Evolutionary conservation across 1,140 invertebrate species (phyloP).

Genomic region (Drosophila obscura): DNA sequence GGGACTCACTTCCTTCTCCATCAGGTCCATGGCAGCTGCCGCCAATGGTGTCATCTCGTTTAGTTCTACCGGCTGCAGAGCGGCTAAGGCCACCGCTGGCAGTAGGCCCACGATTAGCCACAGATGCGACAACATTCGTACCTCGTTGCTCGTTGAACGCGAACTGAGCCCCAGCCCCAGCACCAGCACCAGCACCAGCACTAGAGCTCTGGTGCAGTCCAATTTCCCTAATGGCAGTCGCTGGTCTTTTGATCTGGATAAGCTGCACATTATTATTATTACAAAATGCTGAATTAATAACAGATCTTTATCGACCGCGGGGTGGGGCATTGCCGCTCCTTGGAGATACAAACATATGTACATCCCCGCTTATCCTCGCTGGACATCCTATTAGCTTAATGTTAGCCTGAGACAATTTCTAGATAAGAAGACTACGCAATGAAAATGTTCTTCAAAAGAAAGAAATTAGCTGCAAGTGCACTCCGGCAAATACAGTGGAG

Average conservation of each 20-base stretch:
- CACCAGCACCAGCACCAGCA: no score
- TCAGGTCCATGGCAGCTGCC: conserved; percentile 34
- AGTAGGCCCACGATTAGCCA: conserved; percentile 12
- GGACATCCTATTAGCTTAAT: conserved; percentile 23
- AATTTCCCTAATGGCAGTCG: conserved; percentile 22
- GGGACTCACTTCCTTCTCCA: conserved; percentile 38
- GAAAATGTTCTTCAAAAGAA: no score
- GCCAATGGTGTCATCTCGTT: conserved; percentile 8
- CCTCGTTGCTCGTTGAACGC: neutral
- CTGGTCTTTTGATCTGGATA: neutral
- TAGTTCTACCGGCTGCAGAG: conserved; percentile 9
- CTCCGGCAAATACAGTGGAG: no score
- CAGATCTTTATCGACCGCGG: no score
- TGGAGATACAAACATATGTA: no score
- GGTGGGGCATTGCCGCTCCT: no score
- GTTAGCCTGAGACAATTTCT: neutral
- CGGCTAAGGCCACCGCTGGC: conserved; percentile 5
- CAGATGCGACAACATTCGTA: conserved; percentile 15
- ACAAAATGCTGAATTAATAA: neutral
- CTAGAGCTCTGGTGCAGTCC: neutral
- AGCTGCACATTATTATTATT: no score
- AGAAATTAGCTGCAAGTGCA: no score
- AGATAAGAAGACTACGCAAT: neutral
- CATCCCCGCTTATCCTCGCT: neutral
- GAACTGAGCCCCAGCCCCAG: neutral